Evolutionary conservation across 2,113 vertebrate species (phyloP).

Genomic region (Oncorhynchus keta): DNA sequence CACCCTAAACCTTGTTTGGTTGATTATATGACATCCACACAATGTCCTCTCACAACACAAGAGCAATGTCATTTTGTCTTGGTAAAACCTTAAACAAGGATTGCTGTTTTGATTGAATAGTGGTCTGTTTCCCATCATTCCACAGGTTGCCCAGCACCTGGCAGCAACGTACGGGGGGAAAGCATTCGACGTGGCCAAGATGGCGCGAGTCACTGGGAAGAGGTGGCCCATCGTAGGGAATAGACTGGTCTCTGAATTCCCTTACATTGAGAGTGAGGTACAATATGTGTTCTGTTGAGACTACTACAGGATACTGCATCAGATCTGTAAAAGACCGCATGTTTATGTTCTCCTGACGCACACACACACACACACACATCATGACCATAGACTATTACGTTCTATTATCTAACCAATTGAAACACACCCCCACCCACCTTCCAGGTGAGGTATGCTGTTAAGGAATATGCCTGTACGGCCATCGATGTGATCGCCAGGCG

Average conservation of each 20-base stretch:
- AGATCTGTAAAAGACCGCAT: not conserved
- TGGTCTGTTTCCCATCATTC: too few relatives aligned
- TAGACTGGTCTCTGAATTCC: slow-evolving; percentile 93
- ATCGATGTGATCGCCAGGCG: slow-evolving; percentile 91
- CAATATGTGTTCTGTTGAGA: not conserved
- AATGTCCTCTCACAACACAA: too few relatives aligned
- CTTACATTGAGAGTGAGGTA: slow-evolving; percentile 97
- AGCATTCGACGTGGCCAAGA: slow-evolving; percentile 93
- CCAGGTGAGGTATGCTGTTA: slow-evolving; percentile 88
- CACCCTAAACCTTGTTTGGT: too few relatives aligned
- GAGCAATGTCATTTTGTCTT: too few relatives aligned
- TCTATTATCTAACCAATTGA: not conserved
- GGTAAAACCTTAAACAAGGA: too few relatives aligned
- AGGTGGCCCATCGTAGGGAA: slow-evolving; percentile 96
- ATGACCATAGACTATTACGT: not conserved
- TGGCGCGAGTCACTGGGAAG: slow-evolving; percentile 92
- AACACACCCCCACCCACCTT: not conserved
- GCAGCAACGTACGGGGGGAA: slow-evolving; percentile 86
- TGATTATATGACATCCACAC: too few relatives aligned
- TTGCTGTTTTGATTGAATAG: too few relatives aligned
- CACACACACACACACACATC: not conserved
- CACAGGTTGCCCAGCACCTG: slow-evolving; percentile 92
- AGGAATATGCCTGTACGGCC: slow-evolving; percentile 92
- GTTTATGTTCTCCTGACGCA: not conserved
- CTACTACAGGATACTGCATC: not conserved